Conservation (phyloP, 2,113 vertebrate species). For the Mola mola region DNA sequence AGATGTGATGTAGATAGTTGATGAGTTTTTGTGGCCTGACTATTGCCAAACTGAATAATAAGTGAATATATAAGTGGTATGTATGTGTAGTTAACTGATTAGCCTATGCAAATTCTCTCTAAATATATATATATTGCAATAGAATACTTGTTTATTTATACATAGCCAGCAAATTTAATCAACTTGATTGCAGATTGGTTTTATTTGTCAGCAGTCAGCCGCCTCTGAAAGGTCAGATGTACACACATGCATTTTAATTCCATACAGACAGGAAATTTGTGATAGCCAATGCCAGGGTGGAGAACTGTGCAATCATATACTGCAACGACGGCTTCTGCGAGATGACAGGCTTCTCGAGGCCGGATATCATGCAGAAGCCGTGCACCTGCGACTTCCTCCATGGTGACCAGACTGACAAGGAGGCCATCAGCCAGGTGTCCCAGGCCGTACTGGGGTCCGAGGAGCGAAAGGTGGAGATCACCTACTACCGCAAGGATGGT, state of each 20-base stretch:
- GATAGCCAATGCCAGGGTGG: conserved; percentile 97
- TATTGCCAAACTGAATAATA: too few relatives aligned
- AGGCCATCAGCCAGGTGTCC: conserved; percentile 91
- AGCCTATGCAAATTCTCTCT: too few relatives aligned
- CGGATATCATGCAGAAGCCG: conserved; percentile 98
- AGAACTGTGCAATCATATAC: conserved; percentile 99
- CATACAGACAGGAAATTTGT: conserved; percentile 97
- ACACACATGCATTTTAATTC: conserved; percentile 40
- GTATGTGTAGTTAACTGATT: too few relatives aligned
- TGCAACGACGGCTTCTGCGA: conserved; percentile 99
- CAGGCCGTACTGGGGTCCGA: conserved; percentile 94
- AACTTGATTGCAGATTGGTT: conserved; percentile 12
- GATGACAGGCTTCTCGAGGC: conserved; percentile 98
- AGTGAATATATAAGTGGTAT: too few relatives aligned
- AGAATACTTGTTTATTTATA: background rate
- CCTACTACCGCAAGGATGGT: conserved; percentile 98
- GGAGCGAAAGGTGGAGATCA: conserved; percentile 96
- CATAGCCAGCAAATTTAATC: background rate
- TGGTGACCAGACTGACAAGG: conserved; percentile 91
- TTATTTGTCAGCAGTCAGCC: background rate
- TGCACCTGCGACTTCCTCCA: conserved; percentile 98
- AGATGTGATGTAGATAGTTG: too few relatives aligned
- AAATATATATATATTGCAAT: too few relatives aligned
- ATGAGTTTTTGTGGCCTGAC: too few relatives aligned
- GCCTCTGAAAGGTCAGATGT: conserved; percentile 5